These are phyloP conservation scores for Rhagophthalmus giganteus DNA, from an alignment of 2,888 invertebrate species.

Conservation along the genomic window DNA sequence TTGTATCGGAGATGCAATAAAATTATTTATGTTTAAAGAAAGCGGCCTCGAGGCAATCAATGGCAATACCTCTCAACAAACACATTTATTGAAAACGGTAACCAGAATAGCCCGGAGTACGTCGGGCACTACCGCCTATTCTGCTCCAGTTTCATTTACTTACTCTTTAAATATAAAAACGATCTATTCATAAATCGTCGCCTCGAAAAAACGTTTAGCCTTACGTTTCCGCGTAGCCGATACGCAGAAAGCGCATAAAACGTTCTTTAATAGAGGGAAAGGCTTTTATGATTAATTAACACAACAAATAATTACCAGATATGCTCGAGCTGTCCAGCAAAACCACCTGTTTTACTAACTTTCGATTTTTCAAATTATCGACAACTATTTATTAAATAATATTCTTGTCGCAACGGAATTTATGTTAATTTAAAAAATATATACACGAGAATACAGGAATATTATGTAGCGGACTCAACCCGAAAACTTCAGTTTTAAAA, in stretches of 20 bases:
- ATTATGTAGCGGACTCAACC: too few relatives aligned
- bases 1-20: constrained; percentile 9
- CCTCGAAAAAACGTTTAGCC: constrained; percentile 6
- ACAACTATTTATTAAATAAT: not conserved
- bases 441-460: too few relatives aligned
- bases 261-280: constrained; percentile 25
- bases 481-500: too few relatives aligned
- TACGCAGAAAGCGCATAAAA: constrained; percentile 17
- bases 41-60: constrained; percentile 11
- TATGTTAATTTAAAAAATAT: not conserved
- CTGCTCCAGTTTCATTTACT: constrained; percentile 1
- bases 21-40: constrained; percentile 19
- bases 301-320: constrained; percentile 25
- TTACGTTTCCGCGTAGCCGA: constrained; percentile 4
- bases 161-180: constrained; percentile 8
- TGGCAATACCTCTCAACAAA: constrained; percentile 11
- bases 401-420: not conserved
- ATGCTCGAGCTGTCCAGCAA: constrained; percentile 15
- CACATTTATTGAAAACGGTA: constrained; percentile 8
- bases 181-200: constrained; percentile 12
- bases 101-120: not conserved
- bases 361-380: constrained; percentile 14
- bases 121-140: not conserved
- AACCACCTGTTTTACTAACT: constrained; percentile 18
- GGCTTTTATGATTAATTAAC: constrained; percentile 22